A percentile compares a stretch with the other conserved stretches of the same genome.
Conservation (phyloP, 1,140 invertebrate species). For the Tetranychus cinnabarinus region DNA sequence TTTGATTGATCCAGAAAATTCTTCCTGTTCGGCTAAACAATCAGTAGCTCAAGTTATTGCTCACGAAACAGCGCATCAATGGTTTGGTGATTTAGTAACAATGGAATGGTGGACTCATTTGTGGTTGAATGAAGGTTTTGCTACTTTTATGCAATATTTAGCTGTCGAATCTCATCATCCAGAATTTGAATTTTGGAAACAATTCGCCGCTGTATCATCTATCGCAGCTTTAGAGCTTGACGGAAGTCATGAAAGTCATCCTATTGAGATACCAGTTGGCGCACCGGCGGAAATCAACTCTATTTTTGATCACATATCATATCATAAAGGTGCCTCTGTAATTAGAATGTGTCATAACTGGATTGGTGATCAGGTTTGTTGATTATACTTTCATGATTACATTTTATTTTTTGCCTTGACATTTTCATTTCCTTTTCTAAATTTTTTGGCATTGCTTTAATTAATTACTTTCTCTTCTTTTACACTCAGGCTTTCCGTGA, state of each 20-base stretch:
- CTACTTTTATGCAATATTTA: conserved; percentile 58
- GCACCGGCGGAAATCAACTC: conserved; percentile 72
- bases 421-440: neutral
- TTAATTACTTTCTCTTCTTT: neutral
- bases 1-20: neutral
- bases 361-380: conserved; percentile 9
- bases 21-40: conserved; percentile 41
- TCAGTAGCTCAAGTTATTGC: conserved; percentile 46
- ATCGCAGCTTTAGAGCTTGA: conserved; percentile 30
- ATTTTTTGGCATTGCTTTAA: neutral
- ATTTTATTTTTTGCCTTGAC: neutral
- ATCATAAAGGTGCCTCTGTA: conserved; percentile 21
- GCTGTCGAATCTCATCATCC: conserved; percentile 37
- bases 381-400: neutral
- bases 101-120: conserved; percentile 65
- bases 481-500: conserved; percentile 48
- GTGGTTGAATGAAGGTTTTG: conserved; percentile 58
- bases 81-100: conserved; percentile 55
- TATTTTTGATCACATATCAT: conserved; percentile 72
- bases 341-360: conserved; percentile 16
- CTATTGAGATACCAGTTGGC: conserved; percentile 53
- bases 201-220: neutral
- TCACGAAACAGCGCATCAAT: conserved; percentile 56
- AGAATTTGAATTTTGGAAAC: conserved; percentile 42
- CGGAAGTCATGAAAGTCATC: conserved; percentile 54